Percentiles rank a stretch among this genome's conserved stretches.
phyloP scores from a whole-genome alignment of 2,113 vertebrate genomes.

The Ceratotherium simum region DNA sequence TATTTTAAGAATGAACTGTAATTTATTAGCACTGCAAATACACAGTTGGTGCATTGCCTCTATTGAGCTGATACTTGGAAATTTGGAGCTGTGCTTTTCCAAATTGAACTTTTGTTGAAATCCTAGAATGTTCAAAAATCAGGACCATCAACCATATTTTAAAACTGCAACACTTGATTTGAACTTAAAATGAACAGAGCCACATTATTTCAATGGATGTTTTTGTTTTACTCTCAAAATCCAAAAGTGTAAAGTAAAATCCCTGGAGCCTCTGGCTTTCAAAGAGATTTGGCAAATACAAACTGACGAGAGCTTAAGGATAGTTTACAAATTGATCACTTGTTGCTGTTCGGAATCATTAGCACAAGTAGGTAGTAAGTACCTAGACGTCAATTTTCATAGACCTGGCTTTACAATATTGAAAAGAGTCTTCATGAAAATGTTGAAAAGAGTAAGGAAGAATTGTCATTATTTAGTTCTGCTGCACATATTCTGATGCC shows the following conservation, averaged over 20 bases:
- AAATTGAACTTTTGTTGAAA: constrained; percentile 50
- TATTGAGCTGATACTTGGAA: background rate
- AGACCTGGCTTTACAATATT: background rate
- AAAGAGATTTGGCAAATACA: constrained; percentile 24
- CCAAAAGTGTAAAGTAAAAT: constrained; percentile 18
- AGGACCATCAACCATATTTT: constrained; percentile 19
- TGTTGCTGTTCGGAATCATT: background rate
- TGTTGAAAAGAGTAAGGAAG: constrained; percentile 32
- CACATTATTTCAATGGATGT: constrained; percentile 26
- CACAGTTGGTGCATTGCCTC: background rate
- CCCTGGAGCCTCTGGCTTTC: background rate
- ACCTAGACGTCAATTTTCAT: constrained; percentile 23
- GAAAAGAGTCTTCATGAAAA: background rate
- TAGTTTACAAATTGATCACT: background rate
- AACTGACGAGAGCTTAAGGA: background rate
- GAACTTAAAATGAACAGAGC: background rate
- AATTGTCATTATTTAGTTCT: constrained; percentile 50
- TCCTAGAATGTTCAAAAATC: background rate
- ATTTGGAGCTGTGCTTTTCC: constrained; percentile 46
- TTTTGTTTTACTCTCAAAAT: constrained; percentile 11
- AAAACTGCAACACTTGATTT: constrained; percentile 44
- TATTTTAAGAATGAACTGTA: constrained; percentile 1
- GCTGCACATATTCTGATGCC: constrained; percentile 84
- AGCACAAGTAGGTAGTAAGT: background rate
- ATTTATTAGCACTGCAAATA: constrained; percentile 28